Base-by-base conservation (phyloP, 2,797 vertebrate species). In the Melanotaenia parkinsoni region DNA sequence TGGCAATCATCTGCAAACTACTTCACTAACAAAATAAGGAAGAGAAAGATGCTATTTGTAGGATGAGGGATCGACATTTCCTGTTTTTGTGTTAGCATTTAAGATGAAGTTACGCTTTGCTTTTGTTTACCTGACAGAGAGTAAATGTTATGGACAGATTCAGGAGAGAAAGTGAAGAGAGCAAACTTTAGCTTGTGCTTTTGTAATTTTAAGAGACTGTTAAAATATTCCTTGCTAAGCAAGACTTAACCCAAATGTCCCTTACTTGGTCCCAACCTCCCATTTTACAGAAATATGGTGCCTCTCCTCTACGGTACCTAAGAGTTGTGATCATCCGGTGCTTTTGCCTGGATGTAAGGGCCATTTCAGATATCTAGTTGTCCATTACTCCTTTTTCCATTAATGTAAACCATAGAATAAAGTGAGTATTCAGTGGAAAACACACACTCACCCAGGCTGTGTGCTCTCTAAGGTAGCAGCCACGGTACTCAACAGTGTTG, bases 401-500 rank as follows among this genome's bases (percentile, higher is more conserved):
- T 54, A 16, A 32, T 57, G 28, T 30, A 7, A 33, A 58, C 30
- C 14, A 13, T 1, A 33, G 8, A 58, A 33, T 20, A 1, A 26
- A 26, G 20, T 33, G 10, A 24, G 11, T 38, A 26, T 18, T 8
- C 4, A 54, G 11, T n/a, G 47, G 3, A 1, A n/a, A 38, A 66
- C 20, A 35, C 18, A 13, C 37, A 64, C 96, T 96, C 79, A 98
- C 97, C 97, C 97, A 97, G 84, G 97, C 97, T 5, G 97, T 98
- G 92, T 98, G 96, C 82, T 98, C 97, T 65, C 96, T 95, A 91
- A 98, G 93, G 93, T 98, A 98, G 92, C 97, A 98, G 92, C 97
- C 97, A 81, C 91, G 95, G 85, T 97, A 98, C 90, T 97, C 96
- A 18, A 98, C 96, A 12, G 96, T 98, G 94, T 98, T 98, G 51